Evolutionary conservation across 2,113 vertebrate genomes (phyloP).

Genomic region (Microtus oregoni): DNA sequence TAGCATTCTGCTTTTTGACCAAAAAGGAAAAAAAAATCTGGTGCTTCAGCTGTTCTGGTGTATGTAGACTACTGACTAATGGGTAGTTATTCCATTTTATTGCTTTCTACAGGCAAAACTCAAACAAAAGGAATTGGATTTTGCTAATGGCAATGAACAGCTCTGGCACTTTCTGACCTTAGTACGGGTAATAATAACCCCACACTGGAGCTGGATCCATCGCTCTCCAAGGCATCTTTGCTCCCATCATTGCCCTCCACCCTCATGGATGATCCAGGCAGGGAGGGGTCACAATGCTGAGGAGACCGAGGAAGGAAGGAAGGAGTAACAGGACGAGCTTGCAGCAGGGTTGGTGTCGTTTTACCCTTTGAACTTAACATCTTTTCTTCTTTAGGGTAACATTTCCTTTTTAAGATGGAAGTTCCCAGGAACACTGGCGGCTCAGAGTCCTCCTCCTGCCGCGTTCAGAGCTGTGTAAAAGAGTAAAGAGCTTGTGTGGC

Average conservation of each 20-base stretch:
- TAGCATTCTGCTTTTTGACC: conserved; percentile 72
- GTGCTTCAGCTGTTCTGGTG: conserved; percentile 68
- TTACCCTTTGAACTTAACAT: conserved; percentile 1
- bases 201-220: not conserved
- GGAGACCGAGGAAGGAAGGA: not conserved
- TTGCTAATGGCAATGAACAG: conserved; percentile 71
- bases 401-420: conserved; percentile 36
- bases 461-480: conserved; percentile 9
- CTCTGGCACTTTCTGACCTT: conserved; percentile 63
- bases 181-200: conserved; percentile 28
- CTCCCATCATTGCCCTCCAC: not conserved
- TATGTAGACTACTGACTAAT: conserved; percentile 67
- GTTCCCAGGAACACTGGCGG: not conserved
- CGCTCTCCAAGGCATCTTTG: conserved; percentile 23
- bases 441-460: not conserved
- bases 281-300: not conserved
- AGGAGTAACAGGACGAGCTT: not conserved
- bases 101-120: conserved; percentile 78
- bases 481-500: not conserved
- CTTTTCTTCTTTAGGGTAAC: not conserved
- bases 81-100: conserved; percentile 67
- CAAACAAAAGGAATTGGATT: conserved; percentile 78
- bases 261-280: not conserved
- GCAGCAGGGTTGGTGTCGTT: not conserved
- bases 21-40: conserved; percentile 68